A percentile compares a stretch with the other conserved stretches of the same genome.
phyloP scores from a whole-genome alignment of 2,888 invertebrate genomes.

The Neria commutata region DNA sequence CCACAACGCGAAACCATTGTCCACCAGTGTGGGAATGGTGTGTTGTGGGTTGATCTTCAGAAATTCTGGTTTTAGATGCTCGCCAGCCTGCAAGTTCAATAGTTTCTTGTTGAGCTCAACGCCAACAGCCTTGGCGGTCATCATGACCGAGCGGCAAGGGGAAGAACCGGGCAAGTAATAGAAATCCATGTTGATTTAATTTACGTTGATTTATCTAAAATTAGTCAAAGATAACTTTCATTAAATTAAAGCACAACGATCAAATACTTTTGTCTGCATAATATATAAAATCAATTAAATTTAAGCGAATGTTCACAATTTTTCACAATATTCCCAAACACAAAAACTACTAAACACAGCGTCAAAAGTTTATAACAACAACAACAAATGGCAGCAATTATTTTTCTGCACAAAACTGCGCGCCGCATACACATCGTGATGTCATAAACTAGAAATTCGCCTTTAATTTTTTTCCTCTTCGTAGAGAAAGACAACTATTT shows the following conservation, averaged over 20 bases:
- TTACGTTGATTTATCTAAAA: not conserved
- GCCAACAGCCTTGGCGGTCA: conserved; percentile 69
- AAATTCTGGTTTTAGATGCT: conserved; percentile 71
- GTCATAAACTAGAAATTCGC: no score
- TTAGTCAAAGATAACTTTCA: no score
- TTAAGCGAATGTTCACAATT: no score
- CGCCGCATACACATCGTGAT: no score
- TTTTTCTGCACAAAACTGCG: no score
- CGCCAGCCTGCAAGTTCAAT: conserved; percentile 66
- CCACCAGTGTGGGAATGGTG: conserved; percentile 79
- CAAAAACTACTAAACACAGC: not conserved
- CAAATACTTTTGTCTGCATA: no score
- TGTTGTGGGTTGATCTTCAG: conserved; percentile 80
- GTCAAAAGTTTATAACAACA: not conserved
- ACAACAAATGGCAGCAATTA: not conserved
- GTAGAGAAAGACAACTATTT: no score
- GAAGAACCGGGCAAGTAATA: conserved; percentile 69
- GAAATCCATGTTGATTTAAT: conserved; percentile 64
- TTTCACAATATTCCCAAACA: not conserved
- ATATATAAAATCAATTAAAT: no score
- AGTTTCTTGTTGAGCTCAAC: conserved; percentile 69
- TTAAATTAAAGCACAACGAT: no score
- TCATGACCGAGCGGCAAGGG: conserved; percentile 68
- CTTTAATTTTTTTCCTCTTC: no score
- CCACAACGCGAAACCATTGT: conserved; percentile 78